Base-by-base conservation (phyloP, 2,113 vertebrate genomes). In the Machaerirhynchus nigripectus region DNA sequence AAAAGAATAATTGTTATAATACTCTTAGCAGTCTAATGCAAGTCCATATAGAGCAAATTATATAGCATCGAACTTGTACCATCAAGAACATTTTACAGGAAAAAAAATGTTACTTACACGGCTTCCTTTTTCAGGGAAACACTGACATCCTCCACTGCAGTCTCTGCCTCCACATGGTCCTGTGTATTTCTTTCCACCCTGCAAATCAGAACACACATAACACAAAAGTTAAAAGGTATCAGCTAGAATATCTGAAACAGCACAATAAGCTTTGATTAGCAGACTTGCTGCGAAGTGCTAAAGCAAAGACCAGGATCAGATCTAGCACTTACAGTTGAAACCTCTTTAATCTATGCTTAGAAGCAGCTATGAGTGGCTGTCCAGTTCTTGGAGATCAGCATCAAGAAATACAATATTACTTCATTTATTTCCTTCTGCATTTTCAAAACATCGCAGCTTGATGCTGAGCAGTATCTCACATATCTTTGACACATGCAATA, bases 81-180 rank as follows among this genome's bases (percentile, higher is more conserved):
- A 94, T 46, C 40, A 75, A 42, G 69, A 87, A 67, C 2, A 12
- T 82, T 69, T 55, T 56, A 60, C 10, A 85, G 37, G 47, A 92
- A 65, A 46, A 46, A 42, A 46, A 39, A 3, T 21, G 6, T 55
- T 94, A 99, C 99, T 99, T 97, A 99, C 99, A 82, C 99, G 98
- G 31, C 97, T 98, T 86, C 99, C 99, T 97, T 99, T 99, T 97
- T 99, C 99, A 19, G 99, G 99, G 95, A 98, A 99, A 96, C 99
- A 99, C 92, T 99, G 96, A 89, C 99, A 99, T 31, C 99, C 98
- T 27, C 98, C 98, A 20, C 99, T 99, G 97, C 99, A 99, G 98
- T 99, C 99, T 98, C 99, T 98, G 76, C 99, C 99, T 92, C 98
- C 99, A 81, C 99, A 99, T 10, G 99, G 98, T 85, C 98, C 99